Base-by-base conservation (phyloP, 1,140 invertebrate species). In the Diuraphis noxia region DNA sequence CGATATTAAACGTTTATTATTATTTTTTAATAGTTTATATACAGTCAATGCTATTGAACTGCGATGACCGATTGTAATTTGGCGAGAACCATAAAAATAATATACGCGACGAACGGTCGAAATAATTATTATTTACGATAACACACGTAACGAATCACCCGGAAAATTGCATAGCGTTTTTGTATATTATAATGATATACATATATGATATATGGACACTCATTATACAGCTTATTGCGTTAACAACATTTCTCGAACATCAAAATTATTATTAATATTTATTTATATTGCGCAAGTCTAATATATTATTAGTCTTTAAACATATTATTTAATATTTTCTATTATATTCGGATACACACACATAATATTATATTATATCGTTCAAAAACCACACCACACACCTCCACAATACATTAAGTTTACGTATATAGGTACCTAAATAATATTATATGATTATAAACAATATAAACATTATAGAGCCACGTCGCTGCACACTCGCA, bases 11-110 rank as follows among this genome's bases (percentile, higher is more conserved):
- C 3, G 8, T 79, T 79, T 79, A 79, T 79, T 79, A 36, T 79
- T 79, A n/a, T n/a, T 79, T 36, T 38, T 79, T 36, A 79, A 79
- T 36, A 79, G 36, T 81, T 81, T 81, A 40, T 25, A 81, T 72
- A 81, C 38, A 81, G 36, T 40, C 56, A n/a, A n/a, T 13, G 56
- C 30, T 72, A 72, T 72, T 81, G 21, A 7, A 40, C 79, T 38
- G 36, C 79, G 79, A 72, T 72, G 56, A 72, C 38, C 79, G 38
- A 38, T 81, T 81, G 34, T 82, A 82, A 82, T 82, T 41, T 82
- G 25, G 40, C 81, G 21, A 40, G 23, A 43, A 82, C 23, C 81
- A 82, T 82, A 41, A 82, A 82, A 85, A 85, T 85, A 46, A 46
- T 86, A 52, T 36, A 10, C n/a, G 84, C 34, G 34, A 52, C 46